Base-by-base conservation (phyloP, 2,888 invertebrate genomes). In the Hybos culiciformis region DNA sequence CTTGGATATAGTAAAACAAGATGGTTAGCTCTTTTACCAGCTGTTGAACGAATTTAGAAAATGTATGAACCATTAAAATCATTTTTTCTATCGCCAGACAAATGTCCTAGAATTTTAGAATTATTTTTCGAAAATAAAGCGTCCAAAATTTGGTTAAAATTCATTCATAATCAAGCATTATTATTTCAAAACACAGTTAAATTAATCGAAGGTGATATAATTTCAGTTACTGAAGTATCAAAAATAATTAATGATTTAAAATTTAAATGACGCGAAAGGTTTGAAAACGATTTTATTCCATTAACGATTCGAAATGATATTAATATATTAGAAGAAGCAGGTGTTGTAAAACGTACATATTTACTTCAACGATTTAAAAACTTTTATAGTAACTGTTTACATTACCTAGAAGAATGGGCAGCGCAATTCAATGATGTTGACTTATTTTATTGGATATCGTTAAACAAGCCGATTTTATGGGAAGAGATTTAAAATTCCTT, bases 1-100 rank as follows among this genome's bases (percentile, higher is more conserved):
- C 19, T 44, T 17, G 36, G 47, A 9, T 39, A 38, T 32, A 39
- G 43, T 20, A 45, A 48, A 43, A 42, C 47, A 9, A 42, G 41
- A 40, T 42, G 47, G 44, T 37, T 47, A 8, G 44, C 41, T 14
- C 24, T 47, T 15, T 33, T 41, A 36, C 45, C 43, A 14, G 40
- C 37, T 17, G 17, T 47, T 19, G 39, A 37, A 24, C 18, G 41
- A 18, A 14, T 44, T 1, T 20, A 41, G 26, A 37, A 44, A 18
- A 21, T 44, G 23, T 44, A 38, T 14, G 18, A 39, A 21, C 19
- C 42, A 11, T 23, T 46, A 31, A 44, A 46, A 38, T 21, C 24
- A n/a, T 46, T 44, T 36, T 39, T 45, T 37, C 8, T 23, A 15
- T 12, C 23, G 7, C 20, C 20, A 14, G 21, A 20, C 34, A 41